Base-by-base conservation (phyloP, 2,888 invertebrate genomes). In the Watsonalla cultraria region DNA sequence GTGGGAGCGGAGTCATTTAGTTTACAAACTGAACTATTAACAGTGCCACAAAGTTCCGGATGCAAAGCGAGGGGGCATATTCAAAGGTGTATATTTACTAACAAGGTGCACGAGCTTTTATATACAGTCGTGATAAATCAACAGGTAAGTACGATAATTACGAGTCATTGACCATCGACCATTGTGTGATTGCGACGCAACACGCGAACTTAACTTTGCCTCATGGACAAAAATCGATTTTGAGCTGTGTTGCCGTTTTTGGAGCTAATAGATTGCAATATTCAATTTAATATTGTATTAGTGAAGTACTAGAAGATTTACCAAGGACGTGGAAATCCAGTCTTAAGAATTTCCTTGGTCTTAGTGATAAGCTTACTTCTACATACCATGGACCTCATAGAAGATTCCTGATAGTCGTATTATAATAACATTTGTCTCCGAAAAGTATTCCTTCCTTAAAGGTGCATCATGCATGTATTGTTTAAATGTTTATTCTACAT, bases 101-200 rank as follows among this genome's bases (percentile, higher is more conserved):
- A 75, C 73, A 75, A 61, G 49, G 37, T 8, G 13, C 9, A 37
- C 49, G 37, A 39, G 35, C 14, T 49, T 49, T 54, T 49, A 54
- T 55, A 55, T 54, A 54, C 59, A 61, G 56, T 53, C 55, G 53
- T 64, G 54, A 62, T 70, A 65, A 64, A 74, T 76, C 77, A 76
- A 76, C 77, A 77, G 74, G 76, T 42, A 42, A 42, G 42, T 76
- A 65, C 60, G 57, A 64, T 61, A 64, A 66, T 70, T 64, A 69
- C 60, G 62, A 67, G 65, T 59, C 62, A 60, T 62, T 72, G 68
- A 67, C 69, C 70, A 70, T 65, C 59, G 61, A 58, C 57, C 56
- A 53, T 56, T 54, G 54, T 53, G 52, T 64, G 56, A 65, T 55
- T 65, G 64, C 59, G 51, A 33, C 54, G 54, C 61, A 60, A 63